Base-by-base conservation (phyloP, 2,888 invertebrate genomes). In the Acrocyrtus sp. region DNA sequence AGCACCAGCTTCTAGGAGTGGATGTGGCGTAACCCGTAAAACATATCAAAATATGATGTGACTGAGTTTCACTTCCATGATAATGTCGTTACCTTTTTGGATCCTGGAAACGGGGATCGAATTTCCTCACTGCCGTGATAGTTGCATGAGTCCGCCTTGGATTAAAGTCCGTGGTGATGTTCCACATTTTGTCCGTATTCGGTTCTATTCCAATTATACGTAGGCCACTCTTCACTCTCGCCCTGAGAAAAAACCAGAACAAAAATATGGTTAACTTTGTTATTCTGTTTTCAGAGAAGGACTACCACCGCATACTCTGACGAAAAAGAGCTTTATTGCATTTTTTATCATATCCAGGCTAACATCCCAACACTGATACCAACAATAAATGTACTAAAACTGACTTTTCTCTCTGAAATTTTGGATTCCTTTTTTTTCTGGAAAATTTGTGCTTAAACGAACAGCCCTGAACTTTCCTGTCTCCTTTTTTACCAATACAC, bases 201-300 rank as follows among this genome's bases (percentile, higher is more conserved):
- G 92, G 89, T 58, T 92, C 90, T 24, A 93, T 95, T 76, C 93
- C 93, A 83, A 96, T 87, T 81, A 97, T 89, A 76, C 92, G 88
- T 69, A 96, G 86, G 0, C 96, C 96, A 58, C 92, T 92, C 84
- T 95, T 94, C 62, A 96, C 95, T 79, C 94, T 90, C 78, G 94
- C 94, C 84, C 96, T 95, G 86, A 15, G 85, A 83, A 82, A 77
- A 51, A 70, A 77, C 74, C 68, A 69, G 39, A 61, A 24, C 51
- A 72, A 65, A 72, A 65, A 60, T 72, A 58, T 45, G 50, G 57
- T 56, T 70, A 63, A 70, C 70, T 70, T 70, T 70, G 70, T 70
- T 70, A 70, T 62, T n/a, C n/a, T n/a, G n/a, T n/a, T n/a, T n/a
- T n/a, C n/a, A n/a, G n/a, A n/a, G n/a, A n/a, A n/a, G n/a, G n/a